Conservation (phyloP, 2,113 vertebrate species). For the Phoxinus phoxinus region DNA sequence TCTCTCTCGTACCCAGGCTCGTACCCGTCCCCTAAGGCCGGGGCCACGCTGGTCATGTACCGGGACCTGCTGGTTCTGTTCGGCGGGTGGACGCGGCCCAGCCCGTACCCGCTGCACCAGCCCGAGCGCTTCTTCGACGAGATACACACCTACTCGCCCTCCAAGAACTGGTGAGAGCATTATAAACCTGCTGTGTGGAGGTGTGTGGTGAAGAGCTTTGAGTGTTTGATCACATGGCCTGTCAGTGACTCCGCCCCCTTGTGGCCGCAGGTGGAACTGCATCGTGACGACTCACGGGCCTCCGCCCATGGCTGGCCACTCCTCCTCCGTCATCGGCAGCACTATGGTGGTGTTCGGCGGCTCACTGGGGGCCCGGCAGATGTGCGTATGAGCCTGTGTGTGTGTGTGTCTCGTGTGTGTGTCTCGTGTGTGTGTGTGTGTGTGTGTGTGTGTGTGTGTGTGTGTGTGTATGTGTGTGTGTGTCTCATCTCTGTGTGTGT, state of each 20-base stretch:
- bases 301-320: conserved; percentile 97
- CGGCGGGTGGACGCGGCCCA: conserved; percentile 95
- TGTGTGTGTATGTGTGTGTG: no score
- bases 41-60: conserved; percentile 94
- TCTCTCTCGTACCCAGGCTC: conserved; percentile 79
- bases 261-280: conserved; percentile 91
- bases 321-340: conserved; percentile 92
- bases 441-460: no score
- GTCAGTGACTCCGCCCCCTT: neutral
- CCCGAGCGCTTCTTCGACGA: conserved; percentile 98
- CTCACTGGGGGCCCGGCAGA: conserved; percentile 93
- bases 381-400: conserved; percentile 76
- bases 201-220: no score
- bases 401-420: neutral
- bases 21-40: conserved; percentile 97
- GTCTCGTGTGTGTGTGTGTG: no score
- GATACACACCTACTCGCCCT: conserved; percentile 97
- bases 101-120: conserved; percentile 96
- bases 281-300: conserved; percentile 96
- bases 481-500: no score
- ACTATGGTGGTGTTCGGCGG: conserved; percentile 98
- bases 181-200: no score
- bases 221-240: no score
- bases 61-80: conserved; percentile 96
- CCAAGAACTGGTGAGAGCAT: conserved; percentile 92